Conservation (phyloP, 2,113 vertebrate species). For the Melanotaenia duboulayi region DNA sequence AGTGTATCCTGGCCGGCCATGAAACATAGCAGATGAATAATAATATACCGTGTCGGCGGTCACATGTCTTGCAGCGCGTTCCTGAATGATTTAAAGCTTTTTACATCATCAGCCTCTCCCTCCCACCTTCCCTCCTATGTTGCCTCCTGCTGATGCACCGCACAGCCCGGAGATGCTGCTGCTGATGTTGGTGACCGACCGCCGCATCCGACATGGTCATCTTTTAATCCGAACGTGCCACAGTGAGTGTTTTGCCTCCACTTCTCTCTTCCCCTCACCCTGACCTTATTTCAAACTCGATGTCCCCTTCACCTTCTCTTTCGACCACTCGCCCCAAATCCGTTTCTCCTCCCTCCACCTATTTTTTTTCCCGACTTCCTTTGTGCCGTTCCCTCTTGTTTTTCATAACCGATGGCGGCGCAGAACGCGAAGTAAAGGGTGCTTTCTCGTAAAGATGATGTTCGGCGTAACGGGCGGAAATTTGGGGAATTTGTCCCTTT, state of each 20-base stretch:
- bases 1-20: constrained; percentile 5
- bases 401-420: constrained; percentile 53
- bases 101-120: constrained; percentile 68
- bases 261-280: constrained; percentile 17
- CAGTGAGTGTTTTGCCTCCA: constrained; percentile 67
- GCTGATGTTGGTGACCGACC: constrained; percentile 77
- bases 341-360: background rate
- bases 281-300: constrained; percentile 13
- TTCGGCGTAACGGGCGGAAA: constrained; percentile 5
- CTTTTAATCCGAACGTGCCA: constrained; percentile 69
- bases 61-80: constrained; percentile 67
- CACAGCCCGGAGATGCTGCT: constrained; percentile 74
- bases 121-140: constrained; percentile 17
- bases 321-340: background rate
- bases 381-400: constrained; percentile 37
- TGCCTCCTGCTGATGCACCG: constrained; percentile 60
- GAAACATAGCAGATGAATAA: constrained; percentile 61
- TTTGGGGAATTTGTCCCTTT: constrained; percentile 11
- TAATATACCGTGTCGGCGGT: constrained; percentile 52
- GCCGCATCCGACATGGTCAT: constrained; percentile 76
- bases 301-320: background rate
- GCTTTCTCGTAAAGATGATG: constrained; percentile 21
- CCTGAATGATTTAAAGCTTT: constrained; percentile 79
- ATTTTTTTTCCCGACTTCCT: constrained; percentile 54
- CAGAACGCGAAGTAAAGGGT: constrained; percentile 37